Percentiles rank a stretch among this genome's conserved stretches.
Conservation (phyloP, 1,140 invertebrate species). For the Drosophila saltans region DNA sequence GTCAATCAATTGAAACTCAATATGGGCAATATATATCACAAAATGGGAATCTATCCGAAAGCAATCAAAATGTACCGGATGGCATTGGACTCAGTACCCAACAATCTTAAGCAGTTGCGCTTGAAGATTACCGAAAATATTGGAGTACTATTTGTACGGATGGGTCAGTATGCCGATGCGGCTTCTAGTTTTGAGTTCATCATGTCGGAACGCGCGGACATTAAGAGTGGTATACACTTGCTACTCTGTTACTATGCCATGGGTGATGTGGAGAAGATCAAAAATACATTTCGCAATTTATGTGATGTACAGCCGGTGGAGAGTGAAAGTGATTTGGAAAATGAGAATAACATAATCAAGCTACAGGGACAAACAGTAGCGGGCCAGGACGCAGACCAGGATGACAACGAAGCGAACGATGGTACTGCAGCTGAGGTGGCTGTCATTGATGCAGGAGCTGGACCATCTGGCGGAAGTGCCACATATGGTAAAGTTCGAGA, state of each 20-base stretch:
- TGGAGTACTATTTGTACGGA: slow-evolving; percentile 96
- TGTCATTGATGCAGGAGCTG: slow-evolving; percentile 52
- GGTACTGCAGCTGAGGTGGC: slow-evolving; percentile 55
- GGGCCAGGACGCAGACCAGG: slow-evolving; percentile 29
- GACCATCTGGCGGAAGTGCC: slow-evolving; percentile 17
- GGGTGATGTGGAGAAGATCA: slow-evolving; percentile 97
- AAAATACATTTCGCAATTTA: slow-evolving; percentile 94
- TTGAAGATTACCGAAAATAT: slow-evolving; percentile 99
- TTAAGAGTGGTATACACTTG: slow-evolving; percentile 94
- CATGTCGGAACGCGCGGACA: slow-evolving; percentile 97
- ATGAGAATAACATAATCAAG: slow-evolving; percentile 72
- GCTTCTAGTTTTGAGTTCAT: slow-evolving; percentile 98
- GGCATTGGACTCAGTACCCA: slow-evolving; percentile 97
- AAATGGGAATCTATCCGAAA: slow-evolving; percentile 96
- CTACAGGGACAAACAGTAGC: slow-evolving; percentile 66
- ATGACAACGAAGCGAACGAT: slow-evolving; percentile 16
- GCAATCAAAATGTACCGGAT: slow-evolving; percentile 99
- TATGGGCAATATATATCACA: slow-evolving; percentile 99
- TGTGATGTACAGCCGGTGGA: slow-evolving; percentile 94
- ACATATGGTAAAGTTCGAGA: slow-evolving; percentile 42
- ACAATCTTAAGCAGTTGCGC: slow-evolving; percentile 94
- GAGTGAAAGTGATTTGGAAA: slow-evolving; percentile 92
- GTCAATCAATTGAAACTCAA: slow-evolving; percentile 97
- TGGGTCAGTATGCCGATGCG: slow-evolving; percentile 98
- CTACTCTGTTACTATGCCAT: slow-evolving; percentile 97